Evolutionary conservation across 2,888 invertebrate genomes (phyloP).

Genomic region (Hylaea fasciaria): DNA sequence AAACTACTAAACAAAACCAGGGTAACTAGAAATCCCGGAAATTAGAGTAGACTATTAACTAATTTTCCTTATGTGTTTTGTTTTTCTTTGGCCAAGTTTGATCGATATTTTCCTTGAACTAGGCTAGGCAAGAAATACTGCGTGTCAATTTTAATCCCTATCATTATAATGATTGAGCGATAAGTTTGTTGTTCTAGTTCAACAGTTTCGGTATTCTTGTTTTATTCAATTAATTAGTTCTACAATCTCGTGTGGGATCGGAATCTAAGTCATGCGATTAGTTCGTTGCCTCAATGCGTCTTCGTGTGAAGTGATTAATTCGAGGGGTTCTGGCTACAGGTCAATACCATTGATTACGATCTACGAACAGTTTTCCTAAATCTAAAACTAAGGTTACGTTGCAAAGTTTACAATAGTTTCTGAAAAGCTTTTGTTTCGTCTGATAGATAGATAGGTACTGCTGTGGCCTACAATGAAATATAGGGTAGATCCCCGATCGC

Average conservation of each 20-base stretch:
- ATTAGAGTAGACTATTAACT: not conserved
- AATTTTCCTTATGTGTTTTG: not conserved
- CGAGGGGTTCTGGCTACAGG: no score
- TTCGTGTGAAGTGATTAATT: no score
- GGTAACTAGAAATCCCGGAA: constrained; percentile 7
- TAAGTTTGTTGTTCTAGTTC: not conserved
- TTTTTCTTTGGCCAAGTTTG: not conserved
- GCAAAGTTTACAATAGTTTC: no score
- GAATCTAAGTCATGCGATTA: not conserved
- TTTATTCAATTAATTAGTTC: not conserved
- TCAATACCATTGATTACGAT: no score
- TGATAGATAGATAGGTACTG: no score
- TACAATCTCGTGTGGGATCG: not conserved
- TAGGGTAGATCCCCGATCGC: no score
- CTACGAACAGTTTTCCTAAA: no score
- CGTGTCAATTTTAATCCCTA: constrained; percentile 5
- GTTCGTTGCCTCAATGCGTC: not conserved
- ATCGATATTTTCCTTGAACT: not conserved
- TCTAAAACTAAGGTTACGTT: no score
- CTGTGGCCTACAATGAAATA: no score
- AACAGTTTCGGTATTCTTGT: not conserved
- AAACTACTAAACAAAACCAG: constrained; percentile 15
- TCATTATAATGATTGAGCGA: constrained; percentile 2
- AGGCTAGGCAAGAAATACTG: not conserved
- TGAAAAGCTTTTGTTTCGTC: no score